Evolutionary conservation across 2,797 vertebrate species (phyloP).

Genomic region (Paedocypris micromegethes): DNA sequence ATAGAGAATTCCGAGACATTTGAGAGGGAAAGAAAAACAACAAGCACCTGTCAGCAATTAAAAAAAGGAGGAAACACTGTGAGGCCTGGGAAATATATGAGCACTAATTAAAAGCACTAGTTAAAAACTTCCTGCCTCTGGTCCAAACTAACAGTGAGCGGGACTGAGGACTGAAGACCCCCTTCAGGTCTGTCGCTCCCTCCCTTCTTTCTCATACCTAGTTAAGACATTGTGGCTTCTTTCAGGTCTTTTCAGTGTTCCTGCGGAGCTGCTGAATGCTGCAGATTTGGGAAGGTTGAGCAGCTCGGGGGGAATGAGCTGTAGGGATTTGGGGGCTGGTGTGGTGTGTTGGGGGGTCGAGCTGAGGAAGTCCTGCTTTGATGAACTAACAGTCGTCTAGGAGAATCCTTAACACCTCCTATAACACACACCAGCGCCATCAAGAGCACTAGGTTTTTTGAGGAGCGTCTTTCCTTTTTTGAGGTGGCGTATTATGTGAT

Average conservation of each 20-base stretch:
- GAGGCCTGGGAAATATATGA: conserved; percentile 93
- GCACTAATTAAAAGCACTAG: conserved; percentile 97
- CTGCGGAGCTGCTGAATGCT: conserved; percentile 46
- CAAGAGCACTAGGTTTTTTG: conserved; percentile 54
- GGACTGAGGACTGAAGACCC: conserved; percentile 62
- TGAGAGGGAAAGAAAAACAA: conserved; percentile 34
- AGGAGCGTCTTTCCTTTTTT: too few species aligned
- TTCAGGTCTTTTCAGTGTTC: conserved; percentile 46
- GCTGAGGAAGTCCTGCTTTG: conserved; percentile 16
- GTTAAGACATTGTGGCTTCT: conserved; percentile 60
- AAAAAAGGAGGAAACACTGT: conserved; percentile 79
- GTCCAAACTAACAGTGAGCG: conserved; percentile 72
- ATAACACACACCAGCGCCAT: conserved; percentile 55
- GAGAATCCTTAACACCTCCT: conserved; percentile 26
- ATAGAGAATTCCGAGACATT: too few species aligned
- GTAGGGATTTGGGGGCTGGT: conserved; percentile 25
- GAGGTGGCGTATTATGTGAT: too few species aligned
- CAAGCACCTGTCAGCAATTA: conserved; percentile 98
- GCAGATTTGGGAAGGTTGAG: conserved; percentile 40
- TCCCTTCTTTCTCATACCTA: conserved; percentile 58
- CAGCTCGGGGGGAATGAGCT: conserved; percentile 24
- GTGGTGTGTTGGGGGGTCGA: conserved; percentile 20
- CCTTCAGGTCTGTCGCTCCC: conserved; percentile 53
- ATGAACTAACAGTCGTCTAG: conserved; percentile 10
- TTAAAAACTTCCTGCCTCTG: conserved; percentile 98